Percentiles rank a stretch among this genome's conserved stretches.
Evolutionary conservation across 64 coral and sea anemone species (phyloP).

Genomic region (Porites lutea): DNA sequence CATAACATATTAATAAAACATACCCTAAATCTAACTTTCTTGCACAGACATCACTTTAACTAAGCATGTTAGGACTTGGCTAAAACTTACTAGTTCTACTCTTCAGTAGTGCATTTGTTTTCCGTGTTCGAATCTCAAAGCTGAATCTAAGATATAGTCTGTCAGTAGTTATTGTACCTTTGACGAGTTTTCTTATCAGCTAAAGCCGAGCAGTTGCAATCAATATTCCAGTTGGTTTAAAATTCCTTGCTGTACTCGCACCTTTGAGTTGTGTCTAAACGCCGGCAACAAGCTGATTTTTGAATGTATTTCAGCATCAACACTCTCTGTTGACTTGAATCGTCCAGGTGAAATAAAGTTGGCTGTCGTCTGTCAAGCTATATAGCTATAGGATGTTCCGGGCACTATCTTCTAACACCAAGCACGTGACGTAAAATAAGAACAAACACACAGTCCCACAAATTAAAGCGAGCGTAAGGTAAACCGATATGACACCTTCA

Average conservation of each 20-base stretch:
- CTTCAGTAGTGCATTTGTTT: too few species aligned
- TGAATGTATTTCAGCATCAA: too few species aligned
- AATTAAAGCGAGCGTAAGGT: neutral
- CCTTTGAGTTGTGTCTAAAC: too few species aligned
- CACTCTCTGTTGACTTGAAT: neutral
- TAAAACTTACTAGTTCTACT: too few species aligned
- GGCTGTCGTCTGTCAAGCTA: neutral
- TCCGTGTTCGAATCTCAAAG: too few species aligned
- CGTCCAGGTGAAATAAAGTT: neutral
- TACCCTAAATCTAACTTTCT: too few species aligned
- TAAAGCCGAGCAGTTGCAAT: neutral
- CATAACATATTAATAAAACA: too few species aligned
- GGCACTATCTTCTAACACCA: neutral
- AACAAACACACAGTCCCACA: neutral
- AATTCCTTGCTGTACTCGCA: too few species aligned
- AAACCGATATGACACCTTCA: slow-evolving; percentile 16
- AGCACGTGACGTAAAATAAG: neutral
- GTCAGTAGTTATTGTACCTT: neutral
- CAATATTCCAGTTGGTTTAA: neutral
- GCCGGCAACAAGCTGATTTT: too few species aligned
- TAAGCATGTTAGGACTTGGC: too few species aligned
- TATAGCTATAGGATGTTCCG: neutral
- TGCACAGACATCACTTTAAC: too few species aligned
- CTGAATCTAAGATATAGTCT: too few species aligned
- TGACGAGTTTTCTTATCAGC: neutral